Evolutionary conservation across 2,797 vertebrate species (phyloP).

Genomic region (Hypotaenidia okinawae): DNA sequence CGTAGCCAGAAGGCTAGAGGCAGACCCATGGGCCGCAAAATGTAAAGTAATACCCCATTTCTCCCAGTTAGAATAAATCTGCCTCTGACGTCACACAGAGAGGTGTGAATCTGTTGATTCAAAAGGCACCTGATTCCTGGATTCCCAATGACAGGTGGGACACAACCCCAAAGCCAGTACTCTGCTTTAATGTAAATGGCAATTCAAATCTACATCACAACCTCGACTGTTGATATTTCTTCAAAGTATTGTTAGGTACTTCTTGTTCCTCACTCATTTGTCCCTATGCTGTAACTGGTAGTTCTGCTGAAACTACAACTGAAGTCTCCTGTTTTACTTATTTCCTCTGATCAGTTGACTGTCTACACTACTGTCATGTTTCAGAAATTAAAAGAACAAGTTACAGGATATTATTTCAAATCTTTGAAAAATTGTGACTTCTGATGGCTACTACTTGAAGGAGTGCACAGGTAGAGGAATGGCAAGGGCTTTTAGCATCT

Average conservation of each 20-base stretch:
- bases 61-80: neutral
- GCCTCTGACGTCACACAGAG: neutral
- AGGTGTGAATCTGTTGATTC: neutral
- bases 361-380: neutral
- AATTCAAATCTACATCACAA: neutral
- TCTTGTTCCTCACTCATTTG: neutral
- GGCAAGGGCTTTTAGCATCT: neutral
- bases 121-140: neutral
- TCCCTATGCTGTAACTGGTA: neutral
- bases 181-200: neutral
- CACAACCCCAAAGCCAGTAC: neutral
- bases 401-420: neutral
- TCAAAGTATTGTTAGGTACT: neutral
- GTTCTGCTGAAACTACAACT: neutral
- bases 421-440: constrained; percentile 1
- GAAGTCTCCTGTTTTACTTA: neutral
- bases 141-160: neutral
- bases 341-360: neutral
- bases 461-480: neutral
- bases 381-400: neutral
- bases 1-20: neutral
- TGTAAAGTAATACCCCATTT: rapidly evolving
- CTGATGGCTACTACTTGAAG: neutral
- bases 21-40: neutral
- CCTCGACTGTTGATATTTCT: neutral